Conservation (phyloP, 2,888 invertebrate genomes). For the Ornithoptera priamus region DNA sequence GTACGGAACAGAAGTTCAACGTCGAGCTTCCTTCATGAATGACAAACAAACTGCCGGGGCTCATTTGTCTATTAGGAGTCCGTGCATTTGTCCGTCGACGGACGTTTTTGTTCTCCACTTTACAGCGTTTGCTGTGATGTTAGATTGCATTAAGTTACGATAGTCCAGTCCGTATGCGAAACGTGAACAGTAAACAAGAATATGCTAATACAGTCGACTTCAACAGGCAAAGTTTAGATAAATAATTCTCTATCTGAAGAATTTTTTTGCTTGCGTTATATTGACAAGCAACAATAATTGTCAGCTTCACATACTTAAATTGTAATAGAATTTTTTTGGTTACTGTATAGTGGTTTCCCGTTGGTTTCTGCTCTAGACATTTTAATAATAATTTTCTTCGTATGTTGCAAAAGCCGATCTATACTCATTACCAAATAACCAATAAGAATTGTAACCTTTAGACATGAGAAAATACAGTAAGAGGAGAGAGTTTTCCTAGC, state of each 20-base stretch:
- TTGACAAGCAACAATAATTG: too few relatives aligned
- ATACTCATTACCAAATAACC: too few relatives aligned
- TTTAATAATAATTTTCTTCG: too few relatives aligned
- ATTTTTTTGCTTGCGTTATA: too few relatives aligned
- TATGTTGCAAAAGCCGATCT: too few relatives aligned
- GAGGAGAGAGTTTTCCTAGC: too few relatives aligned
- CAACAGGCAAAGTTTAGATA: background rate
- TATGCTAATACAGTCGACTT: slow-evolving; percentile 11
- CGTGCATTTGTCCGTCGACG: slow-evolving; percentile 21
- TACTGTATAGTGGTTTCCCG: too few relatives aligned
- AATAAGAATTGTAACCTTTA: too few relatives aligned
- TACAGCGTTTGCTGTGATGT: slow-evolving; percentile 6
- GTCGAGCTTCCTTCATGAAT: background rate
- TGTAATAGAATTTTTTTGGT: too few relatives aligned
- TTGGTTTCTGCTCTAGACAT: too few relatives aligned
- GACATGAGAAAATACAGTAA: too few relatives aligned
- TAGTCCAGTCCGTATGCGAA: background rate
- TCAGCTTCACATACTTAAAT: too few relatives aligned
- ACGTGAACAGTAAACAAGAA: slow-evolving; percentile 2
- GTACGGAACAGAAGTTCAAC: slow-evolving; percentile 2
- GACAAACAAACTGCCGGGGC: slow-evolving; percentile 17
- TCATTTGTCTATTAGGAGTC: slow-evolving; percentile 17
- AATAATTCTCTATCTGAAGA: background rate
- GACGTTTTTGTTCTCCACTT: slow-evolving; percentile 16
- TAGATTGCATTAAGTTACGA: slow-evolving; percentile 20